Evolutionary conservation across 2,797 vertebrate genomes (phyloP).

Genomic region (Chaetodon trifasciatus): DNA sequence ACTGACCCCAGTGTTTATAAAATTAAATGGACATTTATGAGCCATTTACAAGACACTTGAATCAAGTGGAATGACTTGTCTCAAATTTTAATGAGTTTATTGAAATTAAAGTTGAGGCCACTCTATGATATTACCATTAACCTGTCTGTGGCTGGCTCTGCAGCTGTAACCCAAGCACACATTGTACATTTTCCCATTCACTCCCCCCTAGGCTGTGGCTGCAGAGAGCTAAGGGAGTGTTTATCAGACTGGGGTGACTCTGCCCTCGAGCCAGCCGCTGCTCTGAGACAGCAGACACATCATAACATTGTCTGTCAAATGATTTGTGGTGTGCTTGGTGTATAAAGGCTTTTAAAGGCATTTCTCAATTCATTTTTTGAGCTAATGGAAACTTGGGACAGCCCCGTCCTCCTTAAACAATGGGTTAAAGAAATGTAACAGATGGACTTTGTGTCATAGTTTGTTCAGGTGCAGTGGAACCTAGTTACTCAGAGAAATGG

Average conservation of each 20-base stretch:
- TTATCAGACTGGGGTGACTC: constrained; percentile 76
- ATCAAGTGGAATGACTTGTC: constrained; percentile 71
- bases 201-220: constrained; percentile 58
- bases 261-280: constrained; percentile 72
- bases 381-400: constrained; percentile 72
- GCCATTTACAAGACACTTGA: constrained; percentile 81
- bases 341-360: constrained; percentile 76
- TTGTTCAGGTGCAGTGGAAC: constrained; percentile 73
- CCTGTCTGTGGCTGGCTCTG: constrained; percentile 74
- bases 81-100: constrained; percentile 83
- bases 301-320: constrained; percentile 78
- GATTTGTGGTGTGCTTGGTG: constrained; percentile 68
- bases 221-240: constrained; percentile 66
- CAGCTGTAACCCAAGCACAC: constrained; percentile 73
- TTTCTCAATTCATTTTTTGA: constrained; percentile 72
- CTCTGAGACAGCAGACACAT: constrained; percentile 75
- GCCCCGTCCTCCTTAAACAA: constrained; percentile 55
- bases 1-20: constrained; percentile 94
- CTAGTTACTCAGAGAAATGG: constrained; percentile 35
- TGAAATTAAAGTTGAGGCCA: constrained; percentile 83
- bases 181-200: constrained; percentile 64
- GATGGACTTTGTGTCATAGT: constrained; percentile 56
- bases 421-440: constrained; percentile 55
- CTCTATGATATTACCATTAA: constrained; percentile 82
- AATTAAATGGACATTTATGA: constrained; percentile 88